phyloP scores from a whole-genome alignment of 2,888 invertebrate species.

The Eupithecia insigniata region DNA sequence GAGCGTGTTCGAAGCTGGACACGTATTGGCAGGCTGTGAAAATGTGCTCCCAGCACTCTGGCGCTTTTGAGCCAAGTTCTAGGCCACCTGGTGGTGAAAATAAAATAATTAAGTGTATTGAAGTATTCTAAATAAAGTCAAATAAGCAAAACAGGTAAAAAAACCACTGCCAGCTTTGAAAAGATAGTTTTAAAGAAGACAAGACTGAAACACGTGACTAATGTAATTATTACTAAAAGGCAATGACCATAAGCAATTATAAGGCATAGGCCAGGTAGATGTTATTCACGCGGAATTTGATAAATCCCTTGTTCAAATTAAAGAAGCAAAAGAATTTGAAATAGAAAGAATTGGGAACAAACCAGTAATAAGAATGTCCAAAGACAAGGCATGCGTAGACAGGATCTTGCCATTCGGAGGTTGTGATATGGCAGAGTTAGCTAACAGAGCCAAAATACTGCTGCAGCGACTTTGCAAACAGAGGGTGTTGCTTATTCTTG shows the following conservation, averaged over 20 bases:
- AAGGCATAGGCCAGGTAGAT: neutral
- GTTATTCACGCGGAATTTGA: neutral
- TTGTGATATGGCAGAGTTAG: constrained; percentile 94
- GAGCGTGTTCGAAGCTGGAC: constrained; percentile 94
- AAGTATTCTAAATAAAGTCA: too few relatives aligned
- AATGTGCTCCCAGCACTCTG: constrained; percentile 98
- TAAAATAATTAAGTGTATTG: too few relatives aligned
- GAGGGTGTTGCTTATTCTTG: constrained; percentile 93
- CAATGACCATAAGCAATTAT: too few relatives aligned
- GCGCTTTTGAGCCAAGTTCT: constrained; percentile 95
- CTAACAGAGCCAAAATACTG: constrained; percentile 93
- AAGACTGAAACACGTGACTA: neutral
- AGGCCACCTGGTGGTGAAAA: constrained; percentile 86
- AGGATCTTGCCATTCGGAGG: constrained; percentile 90
- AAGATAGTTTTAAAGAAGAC: too few relatives aligned
- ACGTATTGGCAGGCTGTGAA: constrained; percentile 97
- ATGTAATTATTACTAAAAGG: too few relatives aligned
- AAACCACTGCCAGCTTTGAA: neutral
- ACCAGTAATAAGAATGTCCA: constrained; percentile 94
- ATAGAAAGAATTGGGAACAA: constrained; percentile 31
- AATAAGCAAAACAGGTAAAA: neutral
- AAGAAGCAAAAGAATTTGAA: neutral
- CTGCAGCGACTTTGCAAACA: constrained; percentile 96
- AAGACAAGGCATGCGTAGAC: constrained; percentile 94
- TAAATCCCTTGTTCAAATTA: neutral